Evolutionary conservation across 2,113 vertebrate species (phyloP), one percentile per base, ranked within the genome.

Genomic region (Xenopus laevis): DNA sequence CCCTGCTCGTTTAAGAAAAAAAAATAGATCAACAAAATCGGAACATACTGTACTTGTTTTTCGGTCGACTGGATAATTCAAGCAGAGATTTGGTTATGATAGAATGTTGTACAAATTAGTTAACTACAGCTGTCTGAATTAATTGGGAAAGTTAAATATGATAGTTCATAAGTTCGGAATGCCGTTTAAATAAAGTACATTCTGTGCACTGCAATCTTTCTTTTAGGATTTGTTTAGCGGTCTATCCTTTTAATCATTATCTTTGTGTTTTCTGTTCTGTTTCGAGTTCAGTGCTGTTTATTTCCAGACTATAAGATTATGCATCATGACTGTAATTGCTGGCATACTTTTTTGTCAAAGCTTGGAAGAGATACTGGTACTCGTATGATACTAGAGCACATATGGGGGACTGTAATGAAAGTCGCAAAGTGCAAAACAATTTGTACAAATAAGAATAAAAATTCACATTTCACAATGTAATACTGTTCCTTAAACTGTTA

Each of bases 291-390:
- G 21, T 44, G 27, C 52, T 18, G 7, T 68, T 68, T 68, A 30
- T 2, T 50, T 46, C 11, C 10, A 61, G 57, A 9, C 17, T 61
- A 58, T 74, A 52, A 30, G 53, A 74, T 68, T 52, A 53, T 61
- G 57, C 44, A 61, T 68, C 55, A 74, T 68, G 65, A 61, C 72
- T 61, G 21, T 68, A 74, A 74, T 68, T 68, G 65, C 72, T 74
- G 65, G 72, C 72, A 75, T 50, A 64, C 45, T 52, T 33, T 23
- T 27, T 7, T 50, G 15, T 13, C 23, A 55, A 18, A 21, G 20
- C 53, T 20, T 52, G 33, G n/a, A 68, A 30, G 58, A 13, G 60
- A 47, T 44, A 13, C 30, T 4, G 33, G 40, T 52, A 61, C 65
- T 52, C 10, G 23, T 27, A 65, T 66, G 40, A 55, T 65, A 44